Conservation (phyloP, 2,888 invertebrate species). For the Neoscelio sp. region DNA sequence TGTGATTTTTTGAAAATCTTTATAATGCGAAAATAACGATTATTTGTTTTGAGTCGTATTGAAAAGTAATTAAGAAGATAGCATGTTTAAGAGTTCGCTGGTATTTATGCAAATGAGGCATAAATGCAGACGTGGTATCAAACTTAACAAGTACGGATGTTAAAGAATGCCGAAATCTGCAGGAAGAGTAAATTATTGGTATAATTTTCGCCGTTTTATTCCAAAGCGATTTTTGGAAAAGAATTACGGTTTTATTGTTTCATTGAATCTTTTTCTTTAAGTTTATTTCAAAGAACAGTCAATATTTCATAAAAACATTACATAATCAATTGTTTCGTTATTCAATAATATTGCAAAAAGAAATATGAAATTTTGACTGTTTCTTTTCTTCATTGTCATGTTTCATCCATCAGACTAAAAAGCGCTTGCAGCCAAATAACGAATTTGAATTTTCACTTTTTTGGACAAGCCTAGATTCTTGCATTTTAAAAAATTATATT, state of each 20-base stretch:
- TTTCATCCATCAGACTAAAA: no score
- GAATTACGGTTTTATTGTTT: slow-evolving; percentile 15
- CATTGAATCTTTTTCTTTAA: no score
- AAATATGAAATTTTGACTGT: no score
- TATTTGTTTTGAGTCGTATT: slow-evolving; percentile 48
- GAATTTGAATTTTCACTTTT: no score
- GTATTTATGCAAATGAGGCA: slow-evolving; percentile 59
- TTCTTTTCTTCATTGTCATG: no score
- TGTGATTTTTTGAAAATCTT: not conserved
- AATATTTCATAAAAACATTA: no score
- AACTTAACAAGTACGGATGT: slow-evolving; percentile 49
- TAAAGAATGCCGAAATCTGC: slow-evolving; percentile 56
- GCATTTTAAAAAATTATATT: no score
- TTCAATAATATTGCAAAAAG: no score
- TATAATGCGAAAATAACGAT: slow-evolving; percentile 42
- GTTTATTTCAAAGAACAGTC: no score
- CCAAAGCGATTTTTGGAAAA: slow-evolving; percentile 21
- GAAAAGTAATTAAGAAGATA: slow-evolving; percentile 57
- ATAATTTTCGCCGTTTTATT: slow-evolving; percentile 46
- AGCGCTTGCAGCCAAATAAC: no score
- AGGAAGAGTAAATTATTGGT: slow-evolving; percentile 52
- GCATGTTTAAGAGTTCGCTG: slow-evolving; percentile 45
- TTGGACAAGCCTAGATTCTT: no score
- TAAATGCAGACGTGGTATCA: slow-evolving; percentile 44
- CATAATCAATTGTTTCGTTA: no score